Conservation (phyloP, 2,113 vertebrate species). For the Sprattus sprattus region DNA sequence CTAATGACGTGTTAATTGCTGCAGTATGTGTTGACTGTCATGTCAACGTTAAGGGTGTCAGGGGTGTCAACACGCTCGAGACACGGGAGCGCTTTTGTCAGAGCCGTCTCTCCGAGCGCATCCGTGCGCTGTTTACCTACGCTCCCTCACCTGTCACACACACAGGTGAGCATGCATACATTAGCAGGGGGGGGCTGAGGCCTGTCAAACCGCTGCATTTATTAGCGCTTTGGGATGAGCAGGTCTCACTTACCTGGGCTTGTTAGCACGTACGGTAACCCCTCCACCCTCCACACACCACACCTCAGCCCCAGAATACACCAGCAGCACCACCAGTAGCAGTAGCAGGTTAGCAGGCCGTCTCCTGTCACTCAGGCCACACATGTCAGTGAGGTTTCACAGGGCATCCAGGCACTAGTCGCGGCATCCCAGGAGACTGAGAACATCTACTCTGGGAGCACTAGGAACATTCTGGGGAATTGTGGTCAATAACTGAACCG, state of each 20-base stretch:
- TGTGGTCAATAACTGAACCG: slow-evolving; percentile 5
- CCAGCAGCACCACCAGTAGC: slow-evolving; percentile 45
- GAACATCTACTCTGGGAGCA: not conserved
- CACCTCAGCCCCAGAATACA: slow-evolving; percentile 53
- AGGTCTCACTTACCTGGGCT: slow-evolving; percentile 72
- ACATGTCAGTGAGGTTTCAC: not conserved
- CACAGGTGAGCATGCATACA: slow-evolving; percentile 84
- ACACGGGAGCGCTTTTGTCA: slow-evolving; percentile 9
- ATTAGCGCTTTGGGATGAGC: slow-evolving; percentile 84
- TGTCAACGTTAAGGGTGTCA: slow-evolving; percentile 52
- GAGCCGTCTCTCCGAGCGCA: slow-evolving; percentile 45
- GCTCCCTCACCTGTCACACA: slow-evolving; percentile 81
- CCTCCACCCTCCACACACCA: slow-evolving; percentile 43
- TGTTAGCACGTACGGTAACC: slow-evolving; percentile 61
- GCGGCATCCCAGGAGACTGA: not conserved
- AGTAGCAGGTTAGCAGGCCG: not conserved
- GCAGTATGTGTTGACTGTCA: slow-evolving; percentile 64
- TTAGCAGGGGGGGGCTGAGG: slow-evolving; percentile 78
- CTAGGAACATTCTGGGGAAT: not conserved
- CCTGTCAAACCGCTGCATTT: slow-evolving; percentile 86
- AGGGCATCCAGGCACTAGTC: not conserved
- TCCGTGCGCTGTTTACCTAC: slow-evolving; percentile 64
- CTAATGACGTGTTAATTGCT: slow-evolving; percentile 53
- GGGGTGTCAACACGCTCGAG: slow-evolving; percentile 30
- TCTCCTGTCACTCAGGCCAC: not conserved